Evolutionary conservation across 1,140 invertebrate genomes (phyloP).

Genomic region (Heliconius nattereri): DNA sequence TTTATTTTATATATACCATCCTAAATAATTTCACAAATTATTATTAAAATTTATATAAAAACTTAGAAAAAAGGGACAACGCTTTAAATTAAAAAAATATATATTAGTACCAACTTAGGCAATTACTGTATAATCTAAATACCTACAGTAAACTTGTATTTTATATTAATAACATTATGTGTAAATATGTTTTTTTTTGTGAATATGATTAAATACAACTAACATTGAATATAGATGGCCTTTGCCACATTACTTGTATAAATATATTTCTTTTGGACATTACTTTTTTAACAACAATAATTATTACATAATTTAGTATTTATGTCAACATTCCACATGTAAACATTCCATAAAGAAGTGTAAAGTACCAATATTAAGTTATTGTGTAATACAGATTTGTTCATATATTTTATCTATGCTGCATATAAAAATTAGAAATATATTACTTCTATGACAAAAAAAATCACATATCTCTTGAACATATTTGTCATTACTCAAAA

Average conservation of each 20-base stretch:
- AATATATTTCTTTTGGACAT: slow-evolving; percentile 4
- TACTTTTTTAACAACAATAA: not conserved
- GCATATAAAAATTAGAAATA: not conserved
- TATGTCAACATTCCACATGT: no score
- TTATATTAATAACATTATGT: not conserved
- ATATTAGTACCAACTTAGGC: not conserved
- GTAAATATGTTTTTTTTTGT: slow-evolving; percentile 7
- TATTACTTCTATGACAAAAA: not conserved
- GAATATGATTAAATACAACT: not conserved
- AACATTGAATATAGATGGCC: not conserved
- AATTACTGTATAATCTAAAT: not conserved
- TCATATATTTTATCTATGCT: not conserved
- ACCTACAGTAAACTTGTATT: not conserved
- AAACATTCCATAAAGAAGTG: no score
- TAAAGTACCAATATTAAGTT: not conserved
- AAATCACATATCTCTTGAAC: not conserved
- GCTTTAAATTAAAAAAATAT: not conserved
- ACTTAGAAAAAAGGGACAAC: not conserved
- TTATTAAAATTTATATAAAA: not conserved
- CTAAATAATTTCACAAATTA: not conserved
- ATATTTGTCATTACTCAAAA: no score
- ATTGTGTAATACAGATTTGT: not conserved
- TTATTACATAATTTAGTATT: not conserved
- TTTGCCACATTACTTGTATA: not conserved
- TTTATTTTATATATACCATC: not conserved